Evolutionary conservation across 2,797 vertebrate genomes (phyloP), one percentile per base, ranked within the genome.

Genomic region (Hyperoplus lanceolatus): DNA sequence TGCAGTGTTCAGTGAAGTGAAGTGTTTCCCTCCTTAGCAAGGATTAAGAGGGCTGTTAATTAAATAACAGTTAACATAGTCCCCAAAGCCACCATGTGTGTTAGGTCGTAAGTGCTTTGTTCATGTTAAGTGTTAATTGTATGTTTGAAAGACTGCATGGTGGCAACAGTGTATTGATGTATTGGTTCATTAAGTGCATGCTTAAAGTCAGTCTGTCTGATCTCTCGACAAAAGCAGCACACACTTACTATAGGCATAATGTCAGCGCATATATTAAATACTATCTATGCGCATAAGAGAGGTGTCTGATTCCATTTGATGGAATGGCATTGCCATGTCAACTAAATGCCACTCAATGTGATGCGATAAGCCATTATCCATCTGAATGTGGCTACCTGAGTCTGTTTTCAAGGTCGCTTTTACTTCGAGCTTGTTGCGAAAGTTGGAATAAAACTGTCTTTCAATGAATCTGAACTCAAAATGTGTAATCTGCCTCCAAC

Each of bases 11-110:
- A 83, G 18, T 70, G 60, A 73, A 78, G 75, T 70, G 48, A 45
- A 65, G 78, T 77, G 70, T 72, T 73, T 60, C 55, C 45, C 84
- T 70, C 61, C 71, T 83, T 83, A 86, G 77, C 89, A 87, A 58
- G 80, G 88, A 93, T 91, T 92, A 90, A 83, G 62, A 79, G 38
- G 77, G 53, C 68, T 87, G 79, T 75, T 86, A 88, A 88, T 89
- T 90, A 82, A 88, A 88, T 84, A 83, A 71, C 59, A 71, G 70
- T 80, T 84, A 74, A 70, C 59, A 51, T 63, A 55, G 75, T 50
- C 67, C 36, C 48, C 9, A 54, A 83, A 39, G 82, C 16, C 38
- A 53, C 61, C 13, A 1, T 53, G 72, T 56, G 51, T 64, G 61
- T 49, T 75, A 57, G 73, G 58, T 78, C 76, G 14, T 58, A 79